These are phyloP conservation scores for Bucorvus abyssinicus DNA, from an alignment of 2,797 vertebrate genomes.

Conservation along the genomic window DNA sequence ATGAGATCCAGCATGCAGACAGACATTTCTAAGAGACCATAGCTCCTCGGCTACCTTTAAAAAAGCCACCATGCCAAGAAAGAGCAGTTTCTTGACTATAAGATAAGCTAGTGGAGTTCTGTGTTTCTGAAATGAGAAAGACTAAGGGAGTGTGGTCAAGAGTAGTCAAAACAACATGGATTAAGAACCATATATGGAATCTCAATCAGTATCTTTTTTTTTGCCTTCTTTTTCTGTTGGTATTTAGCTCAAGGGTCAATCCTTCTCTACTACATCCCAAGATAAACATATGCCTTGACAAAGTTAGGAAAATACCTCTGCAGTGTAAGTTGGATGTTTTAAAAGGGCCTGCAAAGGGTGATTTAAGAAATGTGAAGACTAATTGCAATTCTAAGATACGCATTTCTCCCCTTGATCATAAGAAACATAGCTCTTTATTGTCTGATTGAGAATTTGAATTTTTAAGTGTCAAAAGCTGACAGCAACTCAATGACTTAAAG, in stretches of 20 bases:
- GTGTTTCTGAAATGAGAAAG: too few species aligned
- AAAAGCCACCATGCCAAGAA: neutral
- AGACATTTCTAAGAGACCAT: neutral
- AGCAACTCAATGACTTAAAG: neutral
- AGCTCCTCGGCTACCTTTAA: neutral
- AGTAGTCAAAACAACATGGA: neutral
- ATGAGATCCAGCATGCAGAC: neutral
- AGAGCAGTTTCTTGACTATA: neutral
- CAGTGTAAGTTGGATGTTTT: neutral
- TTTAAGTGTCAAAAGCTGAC: neutral
- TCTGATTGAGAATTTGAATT: neutral
- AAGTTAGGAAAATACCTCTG: neutral
- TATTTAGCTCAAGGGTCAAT: neutral
- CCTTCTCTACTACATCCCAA: neutral
- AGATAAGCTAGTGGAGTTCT: neutral
- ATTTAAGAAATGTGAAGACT: neutral
- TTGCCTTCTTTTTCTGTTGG: neutral
- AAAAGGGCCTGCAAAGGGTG: neutral
- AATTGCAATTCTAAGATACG: neutral
- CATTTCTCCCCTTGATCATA: neutral
- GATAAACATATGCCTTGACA: neutral
- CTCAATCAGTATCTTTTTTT: neutral
- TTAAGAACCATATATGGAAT: neutral
- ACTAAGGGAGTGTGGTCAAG: neutral
- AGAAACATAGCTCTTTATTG: neutral